Evolutionary conservation across 2,888 invertebrate genomes (phyloP), one percentile per base, ranked within the genome.

Genomic region (Idaea biselata): DNA sequence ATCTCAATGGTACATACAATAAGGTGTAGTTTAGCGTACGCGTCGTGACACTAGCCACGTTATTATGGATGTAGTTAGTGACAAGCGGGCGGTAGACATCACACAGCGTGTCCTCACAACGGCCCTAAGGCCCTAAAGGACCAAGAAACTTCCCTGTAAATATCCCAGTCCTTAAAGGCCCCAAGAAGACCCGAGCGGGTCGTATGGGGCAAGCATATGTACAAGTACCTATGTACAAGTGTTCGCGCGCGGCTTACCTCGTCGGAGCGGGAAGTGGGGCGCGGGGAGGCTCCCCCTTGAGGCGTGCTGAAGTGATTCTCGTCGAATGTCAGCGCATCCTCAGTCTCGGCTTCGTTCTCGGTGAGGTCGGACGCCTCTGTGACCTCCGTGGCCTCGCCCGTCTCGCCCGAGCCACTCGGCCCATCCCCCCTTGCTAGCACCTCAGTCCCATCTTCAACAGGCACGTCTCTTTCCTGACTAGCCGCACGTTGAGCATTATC

Each of bases 291-390:
- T 57, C 85, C 87, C n/a, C 82, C 88, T 16, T 82, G 83, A 57
- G 93, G 93, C 62, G 93, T 92, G 73, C 91, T 93, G 77, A 93
- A 93, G 78, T 93, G 92, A 74, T 92, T 93, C 81, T 93, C 92
- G 73, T 93, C 91, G 68, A 92, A 91, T 18, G 88, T 91, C 73
- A 91, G 68, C n/a, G 80, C 74, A 60, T 81, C 83, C 17, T 80
- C 79, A 14, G 69, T 66, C 31, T 74, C 73, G 8, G 76, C 75
- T 25, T 75, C 77, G 18, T 32, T 16, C 4, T 68, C 32, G 25
- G 72, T 73, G 17, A 77, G 77, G 53, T 79, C 83, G 11, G 68
- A 57, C 44, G 67, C 64, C 58, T 78, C 77, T 57, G 69, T 68
- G 18, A 64, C 65, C 59, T 67, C 72, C 16, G 62, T 68, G 55